phyloP scores from a whole-genome alignment of 2,113 vertebrate species.

The Onychostoma macrolepis region DNA sequence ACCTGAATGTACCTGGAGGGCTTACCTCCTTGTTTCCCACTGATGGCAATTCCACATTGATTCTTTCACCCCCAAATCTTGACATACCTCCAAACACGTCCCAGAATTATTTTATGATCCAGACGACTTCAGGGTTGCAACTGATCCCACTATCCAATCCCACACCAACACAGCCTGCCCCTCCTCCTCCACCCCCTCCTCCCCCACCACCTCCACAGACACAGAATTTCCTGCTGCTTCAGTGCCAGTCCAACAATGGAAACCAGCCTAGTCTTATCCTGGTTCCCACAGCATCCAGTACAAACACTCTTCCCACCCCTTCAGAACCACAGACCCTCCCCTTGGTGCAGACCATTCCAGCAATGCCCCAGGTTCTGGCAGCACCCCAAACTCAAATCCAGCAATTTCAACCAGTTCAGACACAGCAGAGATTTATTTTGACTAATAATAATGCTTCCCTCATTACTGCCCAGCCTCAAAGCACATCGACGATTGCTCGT shows the following conservation, averaged over 20 bases:
- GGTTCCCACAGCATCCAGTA: constrained; percentile 69
- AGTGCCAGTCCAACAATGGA: constrained; percentile 77
- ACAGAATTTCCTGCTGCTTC: constrained; percentile 77
- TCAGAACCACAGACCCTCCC: constrained; percentile 69
- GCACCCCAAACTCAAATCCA: constrained; percentile 70
- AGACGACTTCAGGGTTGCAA: constrained; percentile 85
- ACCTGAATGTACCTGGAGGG: constrained; percentile 45
- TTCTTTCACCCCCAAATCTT: constrained; percentile 77
- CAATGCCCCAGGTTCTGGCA: constrained; percentile 72
- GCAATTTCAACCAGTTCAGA: constrained; percentile 72
- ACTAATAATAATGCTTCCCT: constrained; percentile 63
- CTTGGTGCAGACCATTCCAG: constrained; percentile 73
- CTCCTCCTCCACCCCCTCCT: constrained; percentile 69
- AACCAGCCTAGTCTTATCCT: constrained; percentile 75
- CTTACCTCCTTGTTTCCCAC: constrained; percentile 75
- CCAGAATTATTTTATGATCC: constrained; percentile 85
- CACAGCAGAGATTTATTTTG: constrained; percentile 74
- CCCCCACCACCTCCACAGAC: constrained; percentile 62
- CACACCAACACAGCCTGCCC: constrained; percentile 59
- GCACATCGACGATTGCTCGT: constrained; percentile 61
- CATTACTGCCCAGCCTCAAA: constrained; percentile 53
- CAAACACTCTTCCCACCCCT: constrained; percentile 56
- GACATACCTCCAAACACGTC: constrained; percentile 80
- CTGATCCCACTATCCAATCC: constrained; percentile 84
- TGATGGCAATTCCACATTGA: constrained; percentile 78